Evolutionary conservation across 30 jellyfish, hydroid and myxozoan species (phyloP).

Genomic region (Aurelia aurita): DNA sequence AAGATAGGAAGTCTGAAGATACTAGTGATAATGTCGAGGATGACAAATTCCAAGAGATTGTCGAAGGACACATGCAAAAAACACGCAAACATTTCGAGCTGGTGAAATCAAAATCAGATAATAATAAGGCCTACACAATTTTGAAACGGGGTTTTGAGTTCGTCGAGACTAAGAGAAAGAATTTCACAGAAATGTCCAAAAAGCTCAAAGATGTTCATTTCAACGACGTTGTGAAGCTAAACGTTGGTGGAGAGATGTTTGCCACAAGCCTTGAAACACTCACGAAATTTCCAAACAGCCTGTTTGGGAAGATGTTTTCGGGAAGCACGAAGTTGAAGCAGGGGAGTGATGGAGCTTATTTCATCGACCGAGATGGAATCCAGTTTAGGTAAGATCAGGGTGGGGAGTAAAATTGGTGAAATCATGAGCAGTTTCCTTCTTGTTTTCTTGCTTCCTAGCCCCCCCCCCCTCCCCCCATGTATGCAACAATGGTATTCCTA

Average conservation of each 20-base stretch:
- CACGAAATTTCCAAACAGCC: neutral
- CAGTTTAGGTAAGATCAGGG: neutral
- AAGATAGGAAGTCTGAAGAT: neutral
- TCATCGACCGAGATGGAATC: no score
- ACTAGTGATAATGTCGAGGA: neutral
- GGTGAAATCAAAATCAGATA: neutral
- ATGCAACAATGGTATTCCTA: no score
- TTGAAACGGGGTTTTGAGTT: neutral
- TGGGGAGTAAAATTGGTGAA: no score
- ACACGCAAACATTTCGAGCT: neutral
- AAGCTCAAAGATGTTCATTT: neutral
- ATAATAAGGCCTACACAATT: neutral
- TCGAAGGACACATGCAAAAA: neutral
- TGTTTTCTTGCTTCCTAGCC: no score
- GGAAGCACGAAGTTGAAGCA: neutral
- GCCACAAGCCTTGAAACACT: neutral
- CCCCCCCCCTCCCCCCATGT: no score
- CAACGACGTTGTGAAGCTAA: neutral
- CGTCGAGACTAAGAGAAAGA: neutral
- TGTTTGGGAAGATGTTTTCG: neutral
- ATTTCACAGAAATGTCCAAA: neutral
- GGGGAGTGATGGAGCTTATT: neutral
- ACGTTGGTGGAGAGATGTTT: neutral
- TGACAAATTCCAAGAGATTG: neutral
- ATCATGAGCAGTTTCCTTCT: no score